phyloP scores from a whole-genome alignment of 2,113 vertebrate species.

The Epinephelus cyanopodus region DNA sequence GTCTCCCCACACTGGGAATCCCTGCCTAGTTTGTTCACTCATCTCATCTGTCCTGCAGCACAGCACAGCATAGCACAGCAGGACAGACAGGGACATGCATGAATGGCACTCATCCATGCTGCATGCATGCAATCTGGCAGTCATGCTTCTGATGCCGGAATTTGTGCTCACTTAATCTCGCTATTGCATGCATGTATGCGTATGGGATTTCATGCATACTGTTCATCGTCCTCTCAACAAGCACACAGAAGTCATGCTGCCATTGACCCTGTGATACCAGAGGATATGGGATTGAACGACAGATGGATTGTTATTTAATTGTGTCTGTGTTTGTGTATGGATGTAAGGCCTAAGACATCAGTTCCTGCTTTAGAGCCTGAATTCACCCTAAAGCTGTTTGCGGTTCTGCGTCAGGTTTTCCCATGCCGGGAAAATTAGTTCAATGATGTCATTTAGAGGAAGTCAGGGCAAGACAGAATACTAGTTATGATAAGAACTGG shows the following conservation, averaged over 20 bases:
- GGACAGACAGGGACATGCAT: background rate
- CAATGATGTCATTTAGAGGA: conserved; percentile 4
- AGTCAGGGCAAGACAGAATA: background rate
- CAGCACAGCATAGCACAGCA: conserved; percentile 1
- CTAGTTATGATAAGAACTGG: background rate
- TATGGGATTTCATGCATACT: conserved; percentile 1
- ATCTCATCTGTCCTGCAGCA: conserved; percentile 55
- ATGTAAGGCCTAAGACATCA: background rate
- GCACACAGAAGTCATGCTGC: background rate
- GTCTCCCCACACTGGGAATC: conserved; percentile 81
- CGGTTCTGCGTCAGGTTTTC: background rate
- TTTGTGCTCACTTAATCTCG: background rate
- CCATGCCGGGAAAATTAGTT: conserved; percentile 1
- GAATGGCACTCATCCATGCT: conserved; percentile 5
- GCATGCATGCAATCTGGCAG: background rate
- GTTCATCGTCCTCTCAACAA: background rate
- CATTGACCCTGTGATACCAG: conserved; percentile 16
- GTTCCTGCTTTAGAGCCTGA: background rate
- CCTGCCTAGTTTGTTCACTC: conserved; percentile 64
- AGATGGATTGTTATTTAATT: conserved; percentile 18
- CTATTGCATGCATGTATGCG: background rate
- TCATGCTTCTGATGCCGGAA: background rate
- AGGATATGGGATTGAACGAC: conserved; percentile 1
- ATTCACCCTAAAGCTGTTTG: conserved; percentile 31
- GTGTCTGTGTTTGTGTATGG: background rate